Base-by-base conservation (phyloP, 92 coral and sea anemone genomes). In the Epizoanthus illoricatus region DNA sequence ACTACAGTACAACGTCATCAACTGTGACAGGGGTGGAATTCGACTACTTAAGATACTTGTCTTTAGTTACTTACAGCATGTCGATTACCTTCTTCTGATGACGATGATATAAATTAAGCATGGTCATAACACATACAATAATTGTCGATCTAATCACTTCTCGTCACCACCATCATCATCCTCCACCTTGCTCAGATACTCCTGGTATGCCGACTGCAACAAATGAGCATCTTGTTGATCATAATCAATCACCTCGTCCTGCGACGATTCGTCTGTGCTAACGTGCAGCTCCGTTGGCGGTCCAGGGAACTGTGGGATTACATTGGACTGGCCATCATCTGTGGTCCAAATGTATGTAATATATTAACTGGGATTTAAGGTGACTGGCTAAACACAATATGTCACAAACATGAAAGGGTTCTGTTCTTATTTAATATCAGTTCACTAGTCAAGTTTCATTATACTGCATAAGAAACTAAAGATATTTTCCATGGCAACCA, bases 181-280 rank as follows among this genome's bases (percentile, higher is more conserved):
- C 40, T 88, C 91, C 58, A 88, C 65, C 73, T 86, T 73, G 69
- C 86, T 70, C 49, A 92, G 80, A 60, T 90, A 92, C 18, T 92
- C 93, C 71, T 88, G 90, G 62, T 90, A 85, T 4, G 94, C 93
- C 11, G 94, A 83, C 65, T 90, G 97, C 8, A 88, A 91, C 23
- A 82, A 65, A 17, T 57, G 42, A 11, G 82, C 69, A 83, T 92
- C 87, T 21, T 84, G 81, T 41, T 86, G 97, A n/a, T 85, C 94
- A 69, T 88, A 84, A 66, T 92, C 97, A 4, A 90, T 83, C 24
- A 92, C 75, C 33, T 92, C 97, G 81, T 92, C 97, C 71, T 92
- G 92, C 1, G 94, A 85, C 24, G 85, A 47, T 4, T 89, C 92
- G 10, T 87, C 90, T 20, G 54, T 86, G 54, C 84, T 78, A 39